Evolutionary conservation across 2,888 invertebrate species (phyloP).

Genomic region (Apamea monoglypha): DNA sequence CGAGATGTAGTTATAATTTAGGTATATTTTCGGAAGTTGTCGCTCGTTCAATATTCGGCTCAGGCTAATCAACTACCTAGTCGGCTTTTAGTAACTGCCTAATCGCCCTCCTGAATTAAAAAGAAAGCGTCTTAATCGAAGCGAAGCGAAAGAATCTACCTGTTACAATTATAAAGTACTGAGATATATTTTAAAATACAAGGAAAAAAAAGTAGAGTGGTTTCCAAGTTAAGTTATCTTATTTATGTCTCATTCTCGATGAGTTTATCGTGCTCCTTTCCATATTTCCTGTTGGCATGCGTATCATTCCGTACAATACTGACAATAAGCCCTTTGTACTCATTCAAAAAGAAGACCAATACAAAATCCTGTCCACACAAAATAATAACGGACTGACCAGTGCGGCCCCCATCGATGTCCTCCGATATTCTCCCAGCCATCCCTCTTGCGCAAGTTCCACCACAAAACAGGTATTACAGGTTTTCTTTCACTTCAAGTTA

Average conservation of each 20-base stretch:
- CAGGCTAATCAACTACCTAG: neutral
- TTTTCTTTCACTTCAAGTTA: constrained; percentile 49
- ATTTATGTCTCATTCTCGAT: neutral
- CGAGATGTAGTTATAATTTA: neutral
- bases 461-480: constrained; percentile 62
- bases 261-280: neutral
- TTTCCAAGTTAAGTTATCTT: neutral
- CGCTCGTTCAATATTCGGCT: neutral
- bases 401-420: constrained; percentile 40
- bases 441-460: constrained; percentile 32
- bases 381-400: constrained; percentile 1
- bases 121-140: neutral
- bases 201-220: neutral
- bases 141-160: neutral
- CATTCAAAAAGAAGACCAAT: constrained; percentile 7
- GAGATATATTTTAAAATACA: no score
- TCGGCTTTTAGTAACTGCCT: neutral
- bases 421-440: constrained; percentile 28
- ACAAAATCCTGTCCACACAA: neutral
- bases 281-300: neutral
- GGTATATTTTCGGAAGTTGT: neutral
- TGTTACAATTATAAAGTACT: neutral
- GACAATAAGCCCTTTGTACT: neutral
- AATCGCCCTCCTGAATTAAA: neutral
- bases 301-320: no score